Conservation (phyloP, 2,888 invertebrate genomes). For the Netelia melanura region DNA sequence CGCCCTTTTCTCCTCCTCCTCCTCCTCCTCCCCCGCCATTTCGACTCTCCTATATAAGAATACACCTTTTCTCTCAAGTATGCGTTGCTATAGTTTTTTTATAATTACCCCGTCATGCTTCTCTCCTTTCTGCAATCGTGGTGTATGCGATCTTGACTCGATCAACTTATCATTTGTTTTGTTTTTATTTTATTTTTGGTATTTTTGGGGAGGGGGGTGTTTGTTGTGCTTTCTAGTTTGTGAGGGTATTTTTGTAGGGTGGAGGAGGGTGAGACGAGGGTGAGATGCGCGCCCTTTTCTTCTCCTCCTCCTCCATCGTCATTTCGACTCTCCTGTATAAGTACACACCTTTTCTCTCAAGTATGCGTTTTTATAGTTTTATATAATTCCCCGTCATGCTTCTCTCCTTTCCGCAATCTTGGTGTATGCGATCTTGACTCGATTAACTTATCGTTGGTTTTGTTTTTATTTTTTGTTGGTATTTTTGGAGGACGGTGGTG, state of each 20-base stretch:
- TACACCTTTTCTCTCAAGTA: not conserved
- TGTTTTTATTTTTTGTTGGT: too few relatives aligned
- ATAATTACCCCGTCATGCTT: not conserved
- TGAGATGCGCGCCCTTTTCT: slow-evolving; percentile 61
- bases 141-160: too few relatives aligned
- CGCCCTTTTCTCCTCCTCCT: slow-evolving; percentile 62
- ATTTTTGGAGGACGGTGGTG: too few relatives aligned
- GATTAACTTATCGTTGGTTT: too few relatives aligned
- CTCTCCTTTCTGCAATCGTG: not conserved
- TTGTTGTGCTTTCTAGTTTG: too few relatives aligned
- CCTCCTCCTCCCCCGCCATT: slow-evolving; percentile 33
- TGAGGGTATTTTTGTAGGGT: too few relatives aligned
- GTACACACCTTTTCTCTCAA: not conserved
- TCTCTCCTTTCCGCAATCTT: not conserved
- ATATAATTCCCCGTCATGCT: not conserved
- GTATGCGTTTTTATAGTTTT: not conserved
- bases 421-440: too few relatives aligned
- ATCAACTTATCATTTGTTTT: too few relatives aligned
- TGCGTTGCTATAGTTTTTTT: not conserved
- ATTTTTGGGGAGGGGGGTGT: too few relatives aligned
- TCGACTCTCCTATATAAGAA: slow-evolving; percentile 31
- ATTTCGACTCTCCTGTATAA: slow-evolving; percentile 29
- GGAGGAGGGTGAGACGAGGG: too few relatives aligned
- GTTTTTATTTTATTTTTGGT: too few relatives aligned
- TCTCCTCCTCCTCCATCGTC: slow-evolving; percentile 32